phyloP scores from a whole-genome alignment of 1,140 invertebrate genomes.

The Drosophila elegans region DNA sequence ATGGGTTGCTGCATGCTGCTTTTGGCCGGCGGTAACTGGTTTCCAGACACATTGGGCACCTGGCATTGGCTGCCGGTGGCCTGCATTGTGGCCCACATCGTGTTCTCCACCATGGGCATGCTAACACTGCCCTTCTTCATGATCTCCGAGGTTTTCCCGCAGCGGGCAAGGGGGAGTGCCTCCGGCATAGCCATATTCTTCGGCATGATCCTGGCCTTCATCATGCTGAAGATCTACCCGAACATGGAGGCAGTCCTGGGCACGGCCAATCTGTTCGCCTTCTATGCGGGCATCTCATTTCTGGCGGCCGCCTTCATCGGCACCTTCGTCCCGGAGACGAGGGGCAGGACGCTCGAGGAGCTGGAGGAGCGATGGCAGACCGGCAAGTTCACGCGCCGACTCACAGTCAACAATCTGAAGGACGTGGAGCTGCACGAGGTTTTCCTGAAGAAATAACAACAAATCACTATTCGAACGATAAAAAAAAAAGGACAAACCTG shows the following conservation, averaged over 20 bases:
- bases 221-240: slow-evolving; percentile 91
- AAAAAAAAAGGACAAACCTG: slow-evolving; percentile 12
- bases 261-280: slow-evolving; percentile 89
- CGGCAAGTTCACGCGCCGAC: slow-evolving; percentile 53
- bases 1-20: slow-evolving; percentile 88
- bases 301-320: slow-evolving; percentile 89
- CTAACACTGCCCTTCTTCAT: slow-evolving; percentile 90
- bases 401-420: slow-evolving; percentile 54
- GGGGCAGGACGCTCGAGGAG: slow-evolving; percentile 90
- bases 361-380: slow-evolving; percentile 87
- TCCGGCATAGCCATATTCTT: slow-evolving; percentile 88
- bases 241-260: slow-evolving; percentile 87
- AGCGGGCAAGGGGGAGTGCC: slow-evolving; percentile 88
- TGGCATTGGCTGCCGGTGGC: slow-evolving; percentile 84
- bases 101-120: slow-evolving; percentile 88
- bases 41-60: slow-evolving; percentile 63
- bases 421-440: slow-evolving; percentile 68
- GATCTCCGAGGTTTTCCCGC: slow-evolving; percentile 91
- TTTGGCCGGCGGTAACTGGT: slow-evolving; percentile 85
- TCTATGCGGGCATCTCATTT: slow-evolving; percentile 89
- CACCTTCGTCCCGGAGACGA: slow-evolving; percentile 92
- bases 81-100: slow-evolving; percentile 87
- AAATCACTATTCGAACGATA: neutral
- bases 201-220: slow-evolving; percentile 90
- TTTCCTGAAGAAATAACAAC: slow-evolving; percentile 56